Percentiles rank a stretch among this genome's conserved stretches.
Conservation (phyloP, 2,113 vertebrate genomes). For the Microtus richardsoni region DNA sequence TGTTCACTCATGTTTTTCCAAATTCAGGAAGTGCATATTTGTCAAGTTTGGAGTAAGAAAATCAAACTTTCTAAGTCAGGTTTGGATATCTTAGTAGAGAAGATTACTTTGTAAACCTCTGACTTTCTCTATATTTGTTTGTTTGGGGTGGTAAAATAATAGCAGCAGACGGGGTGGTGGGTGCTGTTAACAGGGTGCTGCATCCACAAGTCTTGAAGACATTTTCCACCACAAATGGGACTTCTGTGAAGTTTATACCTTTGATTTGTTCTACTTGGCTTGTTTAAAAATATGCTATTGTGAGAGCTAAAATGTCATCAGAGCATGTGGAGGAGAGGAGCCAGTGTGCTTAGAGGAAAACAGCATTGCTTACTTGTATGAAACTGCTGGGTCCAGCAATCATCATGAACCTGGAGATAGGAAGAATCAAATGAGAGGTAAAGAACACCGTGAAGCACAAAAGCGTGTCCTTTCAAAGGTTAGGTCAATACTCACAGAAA, state of each 20-base stretch:
- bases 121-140: conserved; percentile 53
- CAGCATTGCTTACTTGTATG: background rate
- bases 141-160: conserved; percentile 62
- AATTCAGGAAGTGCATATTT: conserved; percentile 55
- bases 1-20: conserved; percentile 59
- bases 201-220: background rate
- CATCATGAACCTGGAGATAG: background rate
- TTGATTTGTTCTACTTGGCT: conserved; percentile 2
- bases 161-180: conserved; percentile 41
- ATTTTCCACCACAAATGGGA: background rate
- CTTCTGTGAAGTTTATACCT: conserved; percentile 32
- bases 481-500: conserved; percentile 17
- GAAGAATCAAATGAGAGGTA: background rate
- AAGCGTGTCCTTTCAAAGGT: background rate
- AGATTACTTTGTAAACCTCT: background rate
- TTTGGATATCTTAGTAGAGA: conserved; percentile 33
- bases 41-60: conserved; percentile 63
- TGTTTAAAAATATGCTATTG: conserved; percentile 32
- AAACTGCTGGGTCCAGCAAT: background rate
- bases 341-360: background rate
- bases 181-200: conserved; percentile 3
- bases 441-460: conserved; percentile 1
- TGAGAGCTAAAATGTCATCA: conserved; percentile 23
- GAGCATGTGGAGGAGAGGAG: background rate
- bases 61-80: conserved; percentile 36